Evolutionary conservation across 2,113 vertebrate genomes (phyloP).

Genomic region (Machaerirhynchus nigripectus): DNA sequence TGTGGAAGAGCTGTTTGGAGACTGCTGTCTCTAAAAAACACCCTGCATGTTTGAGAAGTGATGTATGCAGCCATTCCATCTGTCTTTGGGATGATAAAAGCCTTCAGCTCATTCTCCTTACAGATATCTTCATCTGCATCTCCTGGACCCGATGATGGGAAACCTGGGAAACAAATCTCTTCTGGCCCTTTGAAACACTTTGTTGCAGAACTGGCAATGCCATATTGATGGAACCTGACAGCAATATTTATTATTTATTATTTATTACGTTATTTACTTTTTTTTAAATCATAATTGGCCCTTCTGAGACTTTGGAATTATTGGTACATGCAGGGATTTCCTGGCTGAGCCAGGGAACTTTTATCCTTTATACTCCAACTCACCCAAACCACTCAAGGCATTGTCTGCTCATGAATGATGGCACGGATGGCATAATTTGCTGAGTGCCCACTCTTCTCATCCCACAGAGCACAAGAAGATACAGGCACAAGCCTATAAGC

Average conservation of each 20-base stretch:
- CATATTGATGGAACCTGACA: neutral
- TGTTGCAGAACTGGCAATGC: neutral
- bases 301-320: neutral
- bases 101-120: neutral
- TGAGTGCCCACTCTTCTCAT: neutral
- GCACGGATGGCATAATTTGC: neutral
- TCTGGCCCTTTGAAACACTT: neutral
- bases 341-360: neutral
- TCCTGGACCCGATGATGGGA: neutral
- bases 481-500: neutral
- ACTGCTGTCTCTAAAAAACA: conserved; percentile 3
- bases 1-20: neutral
- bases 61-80: neutral
- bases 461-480: neutral
- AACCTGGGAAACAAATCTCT: neutral
- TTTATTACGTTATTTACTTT: neutral
- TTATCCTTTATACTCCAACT: neutral
- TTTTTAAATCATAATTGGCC: neutral
- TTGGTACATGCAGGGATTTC: neutral
- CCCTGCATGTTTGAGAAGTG: neutral
- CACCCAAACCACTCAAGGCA: neutral
- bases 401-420: neutral
- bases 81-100: conserved; percentile 19
- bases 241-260: neutral
- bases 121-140: neutral